Evolutionary conservation across 1,140 invertebrate genomes (phyloP), one percentile per base, ranked within the genome.

Genomic region (Tetramorium parvispinum): DNA sequence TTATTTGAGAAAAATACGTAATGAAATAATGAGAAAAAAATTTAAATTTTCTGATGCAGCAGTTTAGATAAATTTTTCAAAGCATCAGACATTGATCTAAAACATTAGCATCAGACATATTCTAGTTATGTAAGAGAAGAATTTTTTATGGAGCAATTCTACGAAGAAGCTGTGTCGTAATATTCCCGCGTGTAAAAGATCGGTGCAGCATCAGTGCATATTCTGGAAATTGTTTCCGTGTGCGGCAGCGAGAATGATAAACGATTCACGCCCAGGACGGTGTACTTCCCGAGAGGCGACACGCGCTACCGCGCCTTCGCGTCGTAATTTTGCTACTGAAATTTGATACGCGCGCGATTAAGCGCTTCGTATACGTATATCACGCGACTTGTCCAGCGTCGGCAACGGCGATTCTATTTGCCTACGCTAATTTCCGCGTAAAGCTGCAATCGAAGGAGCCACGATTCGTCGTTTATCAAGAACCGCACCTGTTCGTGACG

Each of bases 401-500:
- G n/a, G 11, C 46, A 27, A 73, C 21, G 49, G 51, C 55, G 11
- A 46, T 53, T 75, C 71, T 53, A 46, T 83, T 78, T 63, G 43
- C 21, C 11, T 16, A 18, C 55, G 65, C 53, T 77, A 59, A 90
- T 90, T 89, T 89, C 85, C 79, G 40, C 59, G 40, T 51, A 70
- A 75, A 86, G 43, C 75, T 55, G 59, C 73, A 21, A 63, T 79
- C 71, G 68, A 79, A 79, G 46, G 49, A 27, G 61, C 55, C 46
- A n/a, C 49, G 85, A 85, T 89, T 89, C 85, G 65, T 89, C 85
- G 65, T 89, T 82, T 78, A 78, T 89, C 85, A 68, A 76, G 79
- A 66, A 27, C 76, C 73, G 88, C 89, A 90, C 79, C 89, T 89
- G 88, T 89, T 89, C 73, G 78, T 88, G 89, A 89, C 88, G 88